Conservation (phyloP, 2,113 vertebrate genomes). For the Perca flavescens region DNA sequence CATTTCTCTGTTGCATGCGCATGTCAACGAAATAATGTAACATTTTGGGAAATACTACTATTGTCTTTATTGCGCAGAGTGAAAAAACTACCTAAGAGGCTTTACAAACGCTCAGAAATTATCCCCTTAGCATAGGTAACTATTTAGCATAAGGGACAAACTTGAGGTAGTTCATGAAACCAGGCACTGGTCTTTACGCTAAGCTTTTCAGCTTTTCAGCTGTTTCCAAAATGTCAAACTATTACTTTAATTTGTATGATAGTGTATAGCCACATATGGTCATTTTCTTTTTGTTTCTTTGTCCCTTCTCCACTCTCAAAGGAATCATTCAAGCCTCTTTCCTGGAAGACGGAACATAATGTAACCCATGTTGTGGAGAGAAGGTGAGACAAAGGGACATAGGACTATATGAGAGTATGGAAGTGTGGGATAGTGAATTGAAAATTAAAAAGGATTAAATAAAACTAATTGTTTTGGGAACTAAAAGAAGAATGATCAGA, state of each 20-base stretch:
- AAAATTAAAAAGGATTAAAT: no score
- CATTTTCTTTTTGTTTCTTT: neutral
- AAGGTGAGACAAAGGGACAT: conserved; percentile 65
- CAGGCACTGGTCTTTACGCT: neutral
- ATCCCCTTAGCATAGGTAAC: no score
- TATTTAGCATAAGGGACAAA: no score
- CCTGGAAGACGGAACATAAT: conserved; percentile 60
- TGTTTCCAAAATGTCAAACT: neutral
- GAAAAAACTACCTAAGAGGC: neutral
- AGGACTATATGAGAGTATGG: neutral
- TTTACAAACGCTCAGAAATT: no score
- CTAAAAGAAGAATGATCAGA: neutral
- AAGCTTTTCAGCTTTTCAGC: neutral
- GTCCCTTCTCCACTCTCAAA: conserved; percentile 35
- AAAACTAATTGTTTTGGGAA: neutral
- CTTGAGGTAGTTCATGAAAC: no score
- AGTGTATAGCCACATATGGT: neutral
- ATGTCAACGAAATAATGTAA: neutral
- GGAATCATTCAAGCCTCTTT: conserved; percentile 66
- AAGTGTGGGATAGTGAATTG: neutral
- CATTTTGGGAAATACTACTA: no score
- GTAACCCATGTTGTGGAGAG: conserved; percentile 47
- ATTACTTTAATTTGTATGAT: neutral
- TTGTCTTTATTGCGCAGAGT: no score
- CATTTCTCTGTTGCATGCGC: no score